Evolutionary conservation across 2,113 vertebrate genomes (phyloP).

Genomic region (Gobio gobio): DNA sequence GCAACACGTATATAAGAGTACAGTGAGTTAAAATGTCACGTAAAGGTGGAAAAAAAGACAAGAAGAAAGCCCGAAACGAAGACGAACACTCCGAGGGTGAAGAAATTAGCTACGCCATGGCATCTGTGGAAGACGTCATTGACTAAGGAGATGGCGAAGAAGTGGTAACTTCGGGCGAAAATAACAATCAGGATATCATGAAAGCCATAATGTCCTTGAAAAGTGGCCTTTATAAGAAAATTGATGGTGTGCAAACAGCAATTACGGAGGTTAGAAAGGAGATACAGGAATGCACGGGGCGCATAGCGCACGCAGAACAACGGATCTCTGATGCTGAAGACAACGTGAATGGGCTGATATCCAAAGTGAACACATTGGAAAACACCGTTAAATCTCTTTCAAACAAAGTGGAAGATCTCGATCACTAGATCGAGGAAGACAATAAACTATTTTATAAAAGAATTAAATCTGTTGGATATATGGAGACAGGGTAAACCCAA

Average conservation of each 20-base stretch:
- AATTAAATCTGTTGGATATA: conserved; percentile 27
- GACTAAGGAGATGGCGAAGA: background rate
- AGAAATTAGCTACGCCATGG: background rate
- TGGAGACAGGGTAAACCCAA: conserved; percentile 38
- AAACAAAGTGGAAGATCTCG: background rate
- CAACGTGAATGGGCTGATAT: too few relatives aligned
- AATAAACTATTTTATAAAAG: conserved; percentile 2
- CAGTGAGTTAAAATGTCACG: background rate
- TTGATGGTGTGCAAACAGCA: background rate
- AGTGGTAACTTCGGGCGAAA: background rate
- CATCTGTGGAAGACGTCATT: background rate
- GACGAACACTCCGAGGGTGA: too few relatives aligned
- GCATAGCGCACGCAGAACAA: background rate
- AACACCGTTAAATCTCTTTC: too few relatives aligned
- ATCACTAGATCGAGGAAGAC: conserved; percentile 18
- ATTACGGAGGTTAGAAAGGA: background rate
- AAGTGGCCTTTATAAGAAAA: conserved; percentile 16
- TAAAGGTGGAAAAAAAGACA: background rate
- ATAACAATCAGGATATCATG: background rate
- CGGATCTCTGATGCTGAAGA: background rate
- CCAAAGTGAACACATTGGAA: too few relatives aligned
- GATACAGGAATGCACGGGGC: background rate
- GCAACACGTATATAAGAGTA: background rate
- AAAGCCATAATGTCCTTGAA: background rate
- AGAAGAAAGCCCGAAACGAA: background rate